Base-by-base conservation (phyloP, 2,797 vertebrate genomes). In the Chelmon rostratus region DNA sequence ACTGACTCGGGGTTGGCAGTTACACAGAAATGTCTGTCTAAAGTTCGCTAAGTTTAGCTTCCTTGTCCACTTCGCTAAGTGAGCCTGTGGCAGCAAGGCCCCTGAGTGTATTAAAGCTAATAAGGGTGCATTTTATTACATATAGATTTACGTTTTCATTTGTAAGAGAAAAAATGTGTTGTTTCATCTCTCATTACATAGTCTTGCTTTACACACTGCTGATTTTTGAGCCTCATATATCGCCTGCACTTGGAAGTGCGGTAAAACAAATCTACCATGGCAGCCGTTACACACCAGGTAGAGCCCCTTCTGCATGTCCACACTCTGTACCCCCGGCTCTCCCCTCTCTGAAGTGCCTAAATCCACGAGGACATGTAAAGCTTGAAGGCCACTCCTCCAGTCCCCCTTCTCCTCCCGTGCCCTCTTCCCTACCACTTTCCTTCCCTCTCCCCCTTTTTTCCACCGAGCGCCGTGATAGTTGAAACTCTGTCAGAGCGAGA, bases 281-380 rank as follows among this genome's bases (percentile, higher is more conserved):
- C 31, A 58, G 64, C 56, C 44, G 11, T 35, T 12, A 40, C 28
- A 75, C 75, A 85, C 61, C 47, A 47, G 12, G 23, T 50, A 59
- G 25, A 49, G 38, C 0, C 37, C 52, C 44, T 38, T 73, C 47
- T 63, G 64, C 42, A 53, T 61, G 68, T 81, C 56, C 61, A 33
- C 25, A 23, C 59, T 63, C 10, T 38, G 37, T 25, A 49, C 3
- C 6, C 52, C 13, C 33, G 56, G 33, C 44, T 61, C 52, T 70
- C 49, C 46, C 46, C 13, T 38, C 23, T 52, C 19, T 57, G 2
- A 56, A 63, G 58, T 65, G 70, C 71, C 62, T 86, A 88, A 90
- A 93, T 90, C 82, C 84, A 76, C 68, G 42, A 79, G 81, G 79
- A 87, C 89, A 77, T 88, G 90, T 85, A 67, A 90, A 88, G 78